A percentile compares a stretch with the other conserved stretches of the same genome.
Evolutionary conservation across 1,140 invertebrate genomes (phyloP).

Genomic region (Eufriesea mexicana): DNA sequence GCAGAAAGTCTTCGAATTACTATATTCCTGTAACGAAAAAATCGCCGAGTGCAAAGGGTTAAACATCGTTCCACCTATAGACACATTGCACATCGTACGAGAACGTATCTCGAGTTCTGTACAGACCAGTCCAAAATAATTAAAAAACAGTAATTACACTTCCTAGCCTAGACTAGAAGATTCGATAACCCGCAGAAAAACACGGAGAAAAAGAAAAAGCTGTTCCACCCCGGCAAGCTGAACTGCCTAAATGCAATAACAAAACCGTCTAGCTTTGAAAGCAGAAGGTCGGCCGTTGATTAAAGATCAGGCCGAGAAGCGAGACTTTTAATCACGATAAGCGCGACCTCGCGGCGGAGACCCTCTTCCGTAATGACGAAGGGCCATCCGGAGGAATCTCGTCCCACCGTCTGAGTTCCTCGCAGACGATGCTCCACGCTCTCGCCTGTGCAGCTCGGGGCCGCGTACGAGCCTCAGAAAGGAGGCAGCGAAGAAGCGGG

Average conservation of each 20-base stretch:
- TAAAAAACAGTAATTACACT: too few relatives aligned
- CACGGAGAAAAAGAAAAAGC: too few relatives aligned
- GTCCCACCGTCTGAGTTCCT: background rate
- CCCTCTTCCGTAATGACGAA: slow-evolving; percentile 33
- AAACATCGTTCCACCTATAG: too few relatives aligned
- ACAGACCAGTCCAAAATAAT: too few relatives aligned
- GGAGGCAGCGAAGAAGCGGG: slow-evolving; percentile 47
- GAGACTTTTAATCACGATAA: slow-evolving; percentile 53
- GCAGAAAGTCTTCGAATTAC: too few relatives aligned
- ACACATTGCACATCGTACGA: too few relatives aligned
- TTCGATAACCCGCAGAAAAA: too few relatives aligned
- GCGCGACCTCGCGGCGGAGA: background rate
- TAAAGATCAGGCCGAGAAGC: slow-evolving; percentile 42
- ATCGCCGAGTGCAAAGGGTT: too few relatives aligned
- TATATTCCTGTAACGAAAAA: too few relatives aligned
- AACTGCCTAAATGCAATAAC: slow-evolving; percentile 12
- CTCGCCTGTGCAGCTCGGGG: too few relatives aligned
- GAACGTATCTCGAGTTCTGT: too few relatives aligned
- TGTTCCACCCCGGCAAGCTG: background rate
- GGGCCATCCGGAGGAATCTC: background rate
- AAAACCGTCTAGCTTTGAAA: slow-evolving; percentile 8
- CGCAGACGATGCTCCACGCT: background rate
- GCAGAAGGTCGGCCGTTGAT: slow-evolving; percentile 21
- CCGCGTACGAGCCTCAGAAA: background rate
- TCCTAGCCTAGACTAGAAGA: too few relatives aligned